These are phyloP conservation scores for Microcebus lehilahytsara DNA, from an alignment of 2,113 vertebrate species.

Conservation along the genomic window DNA sequence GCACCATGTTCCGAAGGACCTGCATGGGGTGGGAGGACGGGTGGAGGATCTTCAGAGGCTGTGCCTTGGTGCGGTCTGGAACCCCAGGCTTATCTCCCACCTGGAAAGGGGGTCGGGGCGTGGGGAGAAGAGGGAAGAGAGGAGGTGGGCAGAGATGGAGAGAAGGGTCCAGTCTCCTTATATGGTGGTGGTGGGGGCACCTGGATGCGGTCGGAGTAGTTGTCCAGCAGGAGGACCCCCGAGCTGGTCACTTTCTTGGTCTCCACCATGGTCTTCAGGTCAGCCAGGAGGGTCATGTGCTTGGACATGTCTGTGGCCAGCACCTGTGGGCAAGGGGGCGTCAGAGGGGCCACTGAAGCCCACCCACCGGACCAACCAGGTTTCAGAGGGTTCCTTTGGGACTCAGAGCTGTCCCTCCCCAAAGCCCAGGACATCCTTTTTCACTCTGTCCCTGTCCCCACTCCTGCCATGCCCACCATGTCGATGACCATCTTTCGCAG, in stretches of 20 bases:
- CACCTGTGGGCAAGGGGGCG: conserved; percentile 82
- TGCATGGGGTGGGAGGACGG: conserved; percentile 40
- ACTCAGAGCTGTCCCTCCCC: not conserved
- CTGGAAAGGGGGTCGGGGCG: not conserved
- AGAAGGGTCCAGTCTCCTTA: not conserved
- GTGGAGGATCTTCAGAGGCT: not conserved
- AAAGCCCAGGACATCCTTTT: not conserved
- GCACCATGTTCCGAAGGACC: conserved; percentile 96
- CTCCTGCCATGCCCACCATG: conserved; percentile 85
- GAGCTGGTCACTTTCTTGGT: conserved; percentile 98
- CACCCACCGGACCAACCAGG: not conserved
- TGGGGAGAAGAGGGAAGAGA: no score
- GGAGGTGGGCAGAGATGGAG: not conserved
- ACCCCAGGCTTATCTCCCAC: not conserved
- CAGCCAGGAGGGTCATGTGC: conserved; percentile 96
- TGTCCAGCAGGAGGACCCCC: conserved; percentile 93
- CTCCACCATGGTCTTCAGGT: conserved; percentile 97
- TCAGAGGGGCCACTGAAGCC: not conserved
- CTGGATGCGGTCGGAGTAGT: conserved; percentile 96
- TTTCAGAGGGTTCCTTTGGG: not conserved
- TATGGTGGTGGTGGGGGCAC: conserved; percentile 59
- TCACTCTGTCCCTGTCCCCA: not conserved
- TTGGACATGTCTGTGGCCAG: conserved; percentile 98
- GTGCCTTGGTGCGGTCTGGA: not conserved
- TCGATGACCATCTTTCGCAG: conserved; percentile 96